These are phyloP conservation scores for Strigamia crassipes DNA, from an alignment of 2,888 invertebrate species.

Conservation along the genomic window DNA sequence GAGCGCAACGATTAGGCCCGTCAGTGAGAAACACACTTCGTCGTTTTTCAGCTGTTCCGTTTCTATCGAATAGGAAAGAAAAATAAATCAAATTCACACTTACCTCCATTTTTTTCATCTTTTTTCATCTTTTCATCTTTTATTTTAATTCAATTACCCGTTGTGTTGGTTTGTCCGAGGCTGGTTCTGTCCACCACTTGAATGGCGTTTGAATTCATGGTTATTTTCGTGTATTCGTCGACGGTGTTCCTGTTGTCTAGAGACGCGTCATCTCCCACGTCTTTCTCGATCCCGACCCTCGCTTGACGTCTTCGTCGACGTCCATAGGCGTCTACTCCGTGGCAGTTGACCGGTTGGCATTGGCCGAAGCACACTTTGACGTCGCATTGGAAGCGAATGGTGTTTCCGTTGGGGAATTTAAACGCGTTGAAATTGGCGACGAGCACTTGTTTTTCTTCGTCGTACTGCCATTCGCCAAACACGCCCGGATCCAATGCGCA, in stretches of 20 bases:
- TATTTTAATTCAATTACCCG: not conserved
- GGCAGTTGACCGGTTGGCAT: conserved; percentile 93
- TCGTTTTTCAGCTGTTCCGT: conserved; percentile 67
- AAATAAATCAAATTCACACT: not conserved
- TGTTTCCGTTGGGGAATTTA: conserved; percentile 93
- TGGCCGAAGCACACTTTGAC: conserved; percentile 92
- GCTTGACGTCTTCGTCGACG: conserved; percentile 67
- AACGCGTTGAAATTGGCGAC: conserved; percentile 90
- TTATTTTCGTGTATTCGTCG: conserved; percentile 66
- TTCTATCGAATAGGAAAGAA: conserved; percentile 59
- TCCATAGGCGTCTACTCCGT: conserved; percentile 87
- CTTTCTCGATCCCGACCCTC: conserved; percentile 45
- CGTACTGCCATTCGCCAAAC: conserved; percentile 92
- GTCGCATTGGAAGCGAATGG: conserved; percentile 93
- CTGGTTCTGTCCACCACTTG: conserved; percentile 75
- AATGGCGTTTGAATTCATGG: conserved; percentile 88
- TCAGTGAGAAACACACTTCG: conserved; percentile 91
- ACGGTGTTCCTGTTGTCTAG: conserved; percentile 42
- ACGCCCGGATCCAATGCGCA: conserved; percentile 91
- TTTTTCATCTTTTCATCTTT: too few relatives aligned
- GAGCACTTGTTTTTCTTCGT: conserved; percentile 77
- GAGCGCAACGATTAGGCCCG: conserved; percentile 88
- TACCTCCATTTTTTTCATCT: not conserved
- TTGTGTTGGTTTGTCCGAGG: conserved; percentile 51
- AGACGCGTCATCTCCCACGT: conserved; percentile 46